phyloP scores from a whole-genome alignment of 2,113 vertebrate species.

The Sakesphorus luctuosus region DNA sequence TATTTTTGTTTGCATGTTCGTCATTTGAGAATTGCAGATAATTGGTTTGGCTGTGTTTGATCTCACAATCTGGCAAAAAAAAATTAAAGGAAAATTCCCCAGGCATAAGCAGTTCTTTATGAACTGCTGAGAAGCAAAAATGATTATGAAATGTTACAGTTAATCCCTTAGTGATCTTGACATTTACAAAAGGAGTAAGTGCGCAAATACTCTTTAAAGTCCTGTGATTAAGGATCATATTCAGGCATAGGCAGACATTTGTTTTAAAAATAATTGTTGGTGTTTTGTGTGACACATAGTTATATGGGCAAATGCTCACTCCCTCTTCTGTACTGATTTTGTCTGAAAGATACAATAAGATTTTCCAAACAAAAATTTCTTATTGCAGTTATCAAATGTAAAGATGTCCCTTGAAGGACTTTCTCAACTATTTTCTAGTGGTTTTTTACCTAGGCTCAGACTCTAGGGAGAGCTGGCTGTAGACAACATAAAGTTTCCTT shows the following conservation, averaged over 20 bases:
- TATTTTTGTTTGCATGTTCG: slow-evolving; percentile 8
- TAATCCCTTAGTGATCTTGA: slow-evolving; percentile 47
- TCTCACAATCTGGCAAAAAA: background rate
- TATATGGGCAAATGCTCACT: background rate
- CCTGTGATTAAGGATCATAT: background rate
- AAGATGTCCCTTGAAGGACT: background rate
- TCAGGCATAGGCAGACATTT: background rate
- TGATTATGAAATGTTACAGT: slow-evolving; percentile 5
- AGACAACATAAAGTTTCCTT: background rate
- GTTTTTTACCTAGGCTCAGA: background rate
- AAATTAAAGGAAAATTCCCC: background rate
- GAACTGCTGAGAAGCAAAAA: slow-evolving; percentile 23
- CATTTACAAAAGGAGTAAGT: slow-evolving; percentile 22
- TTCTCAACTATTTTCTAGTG: background rate
- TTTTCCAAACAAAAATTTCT: background rate
- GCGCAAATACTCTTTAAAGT: background rate
- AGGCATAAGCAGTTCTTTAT: background rate
- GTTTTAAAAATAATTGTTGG: background rate
- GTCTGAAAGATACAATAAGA: background rate
- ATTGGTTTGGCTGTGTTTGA: slow-evolving; percentile 29
- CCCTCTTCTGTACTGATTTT: background rate
- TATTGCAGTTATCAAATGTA: background rate
- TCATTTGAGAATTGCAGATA: slow-evolving; percentile 16
- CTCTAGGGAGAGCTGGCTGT: background rate
- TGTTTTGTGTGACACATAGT: background rate